Conservation (phyloP, 2,888 invertebrate genomes). For the Patella caerulea region DNA sequence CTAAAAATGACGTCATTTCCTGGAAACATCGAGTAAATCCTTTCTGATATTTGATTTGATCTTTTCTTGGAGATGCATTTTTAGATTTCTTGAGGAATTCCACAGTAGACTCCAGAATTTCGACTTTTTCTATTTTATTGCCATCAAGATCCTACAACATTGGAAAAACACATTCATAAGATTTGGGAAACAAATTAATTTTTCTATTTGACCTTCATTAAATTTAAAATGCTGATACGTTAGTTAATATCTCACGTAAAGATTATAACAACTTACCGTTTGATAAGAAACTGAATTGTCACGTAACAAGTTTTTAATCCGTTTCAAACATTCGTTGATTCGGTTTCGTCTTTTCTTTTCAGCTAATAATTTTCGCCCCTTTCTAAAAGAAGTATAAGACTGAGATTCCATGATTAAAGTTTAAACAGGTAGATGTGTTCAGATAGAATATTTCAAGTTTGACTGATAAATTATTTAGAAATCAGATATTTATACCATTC, state of each 20-base stretch:
- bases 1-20: not conserved
- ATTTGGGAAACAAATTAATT: no score
- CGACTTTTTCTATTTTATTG: constrained; percentile 4
- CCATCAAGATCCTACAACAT: not conserved
- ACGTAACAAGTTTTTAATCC: not conserved
- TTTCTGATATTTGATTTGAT: not conserved
- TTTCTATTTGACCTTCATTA: no score
- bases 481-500: not conserved
- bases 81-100: not conserved
- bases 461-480: not conserved
- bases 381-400: not conserved
- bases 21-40: constrained; percentile 4
- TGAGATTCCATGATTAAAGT: not conserved
- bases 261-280: not conserved
- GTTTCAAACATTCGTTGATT: not conserved
- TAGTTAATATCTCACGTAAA: no score
- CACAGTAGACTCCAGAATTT: not conserved
- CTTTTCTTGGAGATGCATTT: not conserved
- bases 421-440: not conserved
- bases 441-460: not conserved
- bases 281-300: not conserved
- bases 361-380: not conserved
- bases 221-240: no score
- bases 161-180: no score
- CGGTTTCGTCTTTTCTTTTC: constrained; percentile 9